Percentiles rank a stretch among this genome's conserved stretches.
Conservation (phyloP, 2,797 vertebrate species). For the Acanthopagrus latus region DNA sequence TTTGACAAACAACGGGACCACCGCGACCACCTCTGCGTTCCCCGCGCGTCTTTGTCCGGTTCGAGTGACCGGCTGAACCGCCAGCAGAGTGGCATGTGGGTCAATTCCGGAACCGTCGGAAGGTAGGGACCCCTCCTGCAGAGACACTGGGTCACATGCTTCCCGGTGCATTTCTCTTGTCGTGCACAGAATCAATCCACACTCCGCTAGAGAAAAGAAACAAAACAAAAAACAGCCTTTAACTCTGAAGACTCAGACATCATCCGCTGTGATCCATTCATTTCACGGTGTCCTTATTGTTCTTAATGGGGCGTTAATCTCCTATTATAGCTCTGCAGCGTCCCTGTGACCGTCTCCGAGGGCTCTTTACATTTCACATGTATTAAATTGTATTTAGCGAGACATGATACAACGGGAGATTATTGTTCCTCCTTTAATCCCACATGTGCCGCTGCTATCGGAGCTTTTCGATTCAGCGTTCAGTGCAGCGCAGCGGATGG, state of each 20-base stretch:
- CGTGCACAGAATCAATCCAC: slow-evolving; percentile 55
- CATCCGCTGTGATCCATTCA: background rate
- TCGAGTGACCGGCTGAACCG: slow-evolving; percentile 74
- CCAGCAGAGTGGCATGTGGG: slow-evolving; percentile 87
- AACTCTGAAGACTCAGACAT: background rate
- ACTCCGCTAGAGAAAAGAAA: background rate
- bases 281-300: background rate
- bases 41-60: slow-evolving; percentile 65
- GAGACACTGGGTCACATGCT: slow-evolving; percentile 74
- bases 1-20: slow-evolving; percentile 44
- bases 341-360: background rate
- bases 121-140: slow-evolving; percentile 83
- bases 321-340: background rate
- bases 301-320: slow-evolving; percentile 29
- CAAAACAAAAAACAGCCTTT: background rate
- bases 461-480: slow-evolving; percentile 19
- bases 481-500: slow-evolving; percentile 65
- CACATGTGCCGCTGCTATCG: slow-evolving; percentile 37
- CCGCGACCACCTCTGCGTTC: slow-evolving; percentile 23
- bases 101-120: slow-evolving; percentile 88
- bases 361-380: background rate
- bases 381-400: background rate
- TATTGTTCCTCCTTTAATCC: slow-evolving; percentile 5
- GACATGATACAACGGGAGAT: background rate
- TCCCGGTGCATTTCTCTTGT: slow-evolving; percentile 20